Percentiles rank a stretch among this genome's conserved stretches.
These are phyloP conservation scores for Laticauda colubrina DNA, from an alignment of 2,113 vertebrate genomes.

Conservation along the genomic window DNA sequence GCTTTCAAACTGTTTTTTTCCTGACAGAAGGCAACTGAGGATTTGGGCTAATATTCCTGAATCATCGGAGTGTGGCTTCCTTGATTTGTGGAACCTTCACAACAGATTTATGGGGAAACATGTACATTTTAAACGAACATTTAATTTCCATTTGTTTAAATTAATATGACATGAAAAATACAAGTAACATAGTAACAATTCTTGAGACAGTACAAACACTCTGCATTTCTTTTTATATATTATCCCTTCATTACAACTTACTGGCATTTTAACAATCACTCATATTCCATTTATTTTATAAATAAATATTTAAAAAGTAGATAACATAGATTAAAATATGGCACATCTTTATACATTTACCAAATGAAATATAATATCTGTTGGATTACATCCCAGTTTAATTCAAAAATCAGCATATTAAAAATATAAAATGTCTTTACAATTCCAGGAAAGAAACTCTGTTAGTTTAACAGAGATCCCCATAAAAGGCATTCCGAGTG, in stretches of 20 bases:
- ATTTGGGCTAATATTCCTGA: background rate
- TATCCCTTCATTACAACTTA: slow-evolving; percentile 19
- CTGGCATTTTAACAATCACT: slow-evolving; percentile 39
- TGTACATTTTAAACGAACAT: background rate
- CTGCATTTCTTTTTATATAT: slow-evolving; percentile 1
- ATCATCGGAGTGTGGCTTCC: background rate
- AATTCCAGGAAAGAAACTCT: slow-evolving; percentile 50
- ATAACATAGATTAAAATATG: slow-evolving; percentile 35
- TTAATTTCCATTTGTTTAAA: slow-evolving; percentile 4
- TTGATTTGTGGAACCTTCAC: background rate
- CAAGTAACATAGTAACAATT: background rate
- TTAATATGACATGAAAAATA: slow-evolving; percentile 3
- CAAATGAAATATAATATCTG: slow-evolving; percentile 41
- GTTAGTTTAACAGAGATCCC: slow-evolving; percentile 45
- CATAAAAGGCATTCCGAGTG: slow-evolving; percentile 66
- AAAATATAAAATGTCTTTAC: slow-evolving; percentile 37
- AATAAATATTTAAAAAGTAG: slow-evolving; percentile 43
- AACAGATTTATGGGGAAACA: background rate
- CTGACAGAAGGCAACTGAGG: background rate
- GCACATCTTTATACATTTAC: slow-evolving; percentile 33
- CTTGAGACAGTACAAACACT: background rate
- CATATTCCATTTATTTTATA: slow-evolving; percentile 45
- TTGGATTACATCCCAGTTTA: slow-evolving; percentile 32
- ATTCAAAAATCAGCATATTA: slow-evolving; percentile 44
- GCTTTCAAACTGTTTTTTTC: background rate